A percentile compares a stretch with the other conserved stretches of the same genome.
These are phyloP conservation scores for Sclerodermus sp. DNA, from an alignment of 2,888 invertebrate genomes.

Conservation along the genomic window DNA sequence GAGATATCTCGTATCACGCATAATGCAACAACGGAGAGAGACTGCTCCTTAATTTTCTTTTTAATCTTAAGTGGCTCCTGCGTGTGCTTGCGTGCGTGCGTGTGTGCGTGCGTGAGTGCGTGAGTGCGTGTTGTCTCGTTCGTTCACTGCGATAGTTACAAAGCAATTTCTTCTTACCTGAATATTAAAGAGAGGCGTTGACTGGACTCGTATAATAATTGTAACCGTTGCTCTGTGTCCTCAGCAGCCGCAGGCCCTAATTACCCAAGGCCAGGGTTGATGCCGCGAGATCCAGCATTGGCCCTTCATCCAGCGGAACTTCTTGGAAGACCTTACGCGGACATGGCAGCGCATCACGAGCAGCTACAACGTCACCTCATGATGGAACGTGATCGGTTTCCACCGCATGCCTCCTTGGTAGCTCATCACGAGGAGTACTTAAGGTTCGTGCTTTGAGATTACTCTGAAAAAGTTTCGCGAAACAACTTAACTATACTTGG, in stretches of 20 bases:
- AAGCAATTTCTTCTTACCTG: too few relatives aligned
- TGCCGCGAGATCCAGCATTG: slow-evolving; percentile 64
- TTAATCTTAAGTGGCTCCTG: too few relatives aligned
- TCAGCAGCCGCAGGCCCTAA: slow-evolving; percentile 61
- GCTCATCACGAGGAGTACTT: slow-evolving; percentile 71
- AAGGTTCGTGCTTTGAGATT: slow-evolving; percentile 57
- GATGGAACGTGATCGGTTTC: slow-evolving; percentile 78
- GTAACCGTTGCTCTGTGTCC: too few relatives aligned
- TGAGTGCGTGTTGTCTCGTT: too few relatives aligned
- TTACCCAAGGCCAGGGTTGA: slow-evolving; percentile 66
- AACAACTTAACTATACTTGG: not conserved
- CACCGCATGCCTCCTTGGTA: slow-evolving; percentile 65
- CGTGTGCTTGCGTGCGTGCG: too few relatives aligned
- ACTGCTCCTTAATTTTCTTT: too few relatives aligned
- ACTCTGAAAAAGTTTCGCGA: not conserved
- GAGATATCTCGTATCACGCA: not conserved
- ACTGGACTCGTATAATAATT: too few relatives aligned
- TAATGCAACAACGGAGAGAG: too few relatives aligned
- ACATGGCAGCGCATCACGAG: slow-evolving; percentile 79
- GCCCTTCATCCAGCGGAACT: slow-evolving; percentile 77
- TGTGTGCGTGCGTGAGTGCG: too few relatives aligned
- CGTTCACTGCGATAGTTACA: too few relatives aligned
- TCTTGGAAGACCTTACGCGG: slow-evolving; percentile 78
- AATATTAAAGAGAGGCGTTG: too few relatives aligned
- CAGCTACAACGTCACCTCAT: slow-evolving; percentile 83